Evolutionary conservation across 2,797 vertebrate genomes (phyloP), one percentile per base, ranked within the genome.

Genomic region (Characodon lateralis): DNA sequence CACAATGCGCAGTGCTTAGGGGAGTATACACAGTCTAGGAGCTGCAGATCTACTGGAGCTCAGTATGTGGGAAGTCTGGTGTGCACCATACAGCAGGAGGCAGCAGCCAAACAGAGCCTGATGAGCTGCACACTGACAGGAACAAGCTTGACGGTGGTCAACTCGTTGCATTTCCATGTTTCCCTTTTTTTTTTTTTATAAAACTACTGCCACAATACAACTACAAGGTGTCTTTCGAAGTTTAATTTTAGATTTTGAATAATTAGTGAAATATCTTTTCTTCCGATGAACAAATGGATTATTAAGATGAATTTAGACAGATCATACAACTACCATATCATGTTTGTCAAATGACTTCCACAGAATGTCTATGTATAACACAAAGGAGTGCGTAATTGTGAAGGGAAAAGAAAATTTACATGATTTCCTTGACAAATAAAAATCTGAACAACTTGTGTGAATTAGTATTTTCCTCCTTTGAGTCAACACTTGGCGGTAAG

Each of bases 1-100:
- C 73, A 50, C 76, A 73, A 18, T 56, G 56, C 70, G 80, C 71
- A 51, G 73, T 61, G 51, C 75, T 61, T 16, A 7, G 22, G 76
- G 78, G 72, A 83, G 43, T 61, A 80, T 56, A 66, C 58, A 46
- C 18, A 70, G 69, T 78, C 82, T 65, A 85, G 78, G 73, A 77
- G 71, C 61, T 28, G 16, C 72, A 75, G 56, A 76, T 75, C 68
- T 81, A 50, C 80, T 16, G n/a, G 59, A 83, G 72, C 41, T 71
- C 51, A 72, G 73, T 35, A 35, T 46, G 7, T 71, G 43, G 71
- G 59, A 77, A 73, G 78, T 63, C 18, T 28, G 71, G 13, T 73
- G 65, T 73, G 78, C 56, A 22, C 74, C 24, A 5, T 41, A 61
- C 46, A 78, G 26, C 46, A 74, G 69, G 73, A 72, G 69, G 77